Base-by-base conservation (phyloP, 2,113 vertebrate species). In the Scopus umbretta region DNA sequence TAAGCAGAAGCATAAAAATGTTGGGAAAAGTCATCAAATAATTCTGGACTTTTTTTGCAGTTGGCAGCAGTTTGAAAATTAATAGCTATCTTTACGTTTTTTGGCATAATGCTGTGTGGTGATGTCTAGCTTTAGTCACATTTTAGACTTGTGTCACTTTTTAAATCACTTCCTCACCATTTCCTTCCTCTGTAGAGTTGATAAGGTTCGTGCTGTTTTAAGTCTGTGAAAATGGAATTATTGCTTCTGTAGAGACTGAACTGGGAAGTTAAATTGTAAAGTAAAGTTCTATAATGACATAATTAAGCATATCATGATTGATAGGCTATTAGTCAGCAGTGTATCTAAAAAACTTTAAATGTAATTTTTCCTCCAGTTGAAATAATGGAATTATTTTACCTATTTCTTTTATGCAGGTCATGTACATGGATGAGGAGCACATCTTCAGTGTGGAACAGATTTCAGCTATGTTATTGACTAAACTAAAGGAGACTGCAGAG, bases 401-500 rank as follows among this genome's bases (percentile, higher is more conserved):
- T 55, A 1, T 82, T 78, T 92, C 27, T 76, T 80, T 30, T 80
- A 11, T 91, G 7, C 81, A 99, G 98, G 98, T 98, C 38, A 98
- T 98, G 97, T 99, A 99, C 96, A 98, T 99, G 98, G 98, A 98
- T 74, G 98, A 98, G 63, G 98, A 98, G 25, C 98, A 98, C 68
- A 94, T 98, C 13, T 99, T 99, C 62, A 98, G 97, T 50, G 98
- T 98, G 74, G 98, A 98, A 55, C 98, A 99, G 95, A 97, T 99
- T 87, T 98, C 98, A 58, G 98, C 98, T 56, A 98, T 99, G 98
- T 79, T 99, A 43, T n/a, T 99, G 91, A 98, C 98, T 34, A 99
- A 99, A 94, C 91, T 99, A 71, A 99, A 98, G 90, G 98, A 98
- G 91, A 98, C 98, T 49, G 98, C 98, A 63, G 98, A 99, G 80